Evolutionary conservation across 1,140 invertebrate species (phyloP), one percentile per base, ranked within the genome.

Genomic region (Bombus pascuorum): DNA sequence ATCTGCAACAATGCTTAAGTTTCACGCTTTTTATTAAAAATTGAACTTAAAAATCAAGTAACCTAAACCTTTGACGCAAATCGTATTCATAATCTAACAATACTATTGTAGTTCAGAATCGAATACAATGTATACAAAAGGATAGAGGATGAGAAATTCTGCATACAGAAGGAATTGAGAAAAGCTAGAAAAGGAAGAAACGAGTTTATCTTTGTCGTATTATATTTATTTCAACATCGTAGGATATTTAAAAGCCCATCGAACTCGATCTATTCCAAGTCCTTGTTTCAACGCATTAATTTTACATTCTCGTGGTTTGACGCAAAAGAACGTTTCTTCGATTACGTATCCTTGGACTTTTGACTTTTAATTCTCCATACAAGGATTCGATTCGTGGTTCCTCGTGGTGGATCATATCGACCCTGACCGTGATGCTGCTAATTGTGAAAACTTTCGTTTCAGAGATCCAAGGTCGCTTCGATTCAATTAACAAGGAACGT

Each of bases 401-500:
- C 22, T 25, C 18, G 32, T 32, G 37, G 1, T 13, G 42, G 32
- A 12, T 12, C 42, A 1, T 25, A n/a, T 28, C 42, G 66, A 57
- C 66, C 78, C n/a, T 75, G 72, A 75, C 59, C 71, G 47, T 82
- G 9, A 5, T 39, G 15, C 13, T 3, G 6, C 59, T 62, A 32
- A 71, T n/a, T 8, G 22, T 2, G 15, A 68, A 5, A 76, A 25
- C 39, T 53, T 53, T 53, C 47, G 1, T 53, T 53, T 53, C 47
- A 66, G 37, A 37, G 4, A 76, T 53, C n/a, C 81, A 53, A 76
- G 81, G 59, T 76, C 18, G 57, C 15, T 47, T 10, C 81, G 59
- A 76, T 83, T 76, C 81, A 53, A 66, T 83, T 76, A 83, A 37
- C 59, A 25, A 66, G 62, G 32, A 53, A 65, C 59, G 34, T 76